phyloP scores from a whole-genome alignment of 2,797 vertebrate genomes.

The Rhadinocentrus ornatus region DNA sequence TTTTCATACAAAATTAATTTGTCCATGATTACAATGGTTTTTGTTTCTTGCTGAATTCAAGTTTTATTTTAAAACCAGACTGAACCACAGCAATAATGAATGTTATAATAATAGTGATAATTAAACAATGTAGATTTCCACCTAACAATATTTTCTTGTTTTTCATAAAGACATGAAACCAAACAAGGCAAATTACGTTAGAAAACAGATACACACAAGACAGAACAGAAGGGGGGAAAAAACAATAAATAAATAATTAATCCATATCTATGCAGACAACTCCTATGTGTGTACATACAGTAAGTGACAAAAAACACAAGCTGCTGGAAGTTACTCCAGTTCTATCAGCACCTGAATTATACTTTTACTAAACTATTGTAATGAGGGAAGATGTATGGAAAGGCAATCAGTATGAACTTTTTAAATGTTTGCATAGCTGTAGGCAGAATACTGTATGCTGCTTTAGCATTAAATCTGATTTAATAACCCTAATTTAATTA shows the following conservation, averaged over 20 bases:
- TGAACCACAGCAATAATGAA: not conserved
- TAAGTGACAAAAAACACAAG: not conserved
- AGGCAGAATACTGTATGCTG: not conserved
- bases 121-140: no score
- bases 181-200: not conserved
- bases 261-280: no score
- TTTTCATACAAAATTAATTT: not conserved
- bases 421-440: not conserved
- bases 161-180: not conserved
- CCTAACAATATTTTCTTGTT: no score
- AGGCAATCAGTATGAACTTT: not conserved
- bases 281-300: no score
- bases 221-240: not conserved
- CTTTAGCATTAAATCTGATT: not conserved
- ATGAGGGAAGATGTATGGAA: not conserved
- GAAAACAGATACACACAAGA: not conserved
- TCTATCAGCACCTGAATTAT: not conserved
- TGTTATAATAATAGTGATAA: not conserved
- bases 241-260: not conserved
- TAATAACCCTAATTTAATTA: not conserved
- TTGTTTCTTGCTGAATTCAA: not conserved
- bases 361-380: not conserved
- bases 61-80: not conserved
- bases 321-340: not conserved
- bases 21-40: not conserved